phyloP scores from a whole-genome alignment of 2,113 vertebrate species.

The Apeltes quadracus region DNA sequence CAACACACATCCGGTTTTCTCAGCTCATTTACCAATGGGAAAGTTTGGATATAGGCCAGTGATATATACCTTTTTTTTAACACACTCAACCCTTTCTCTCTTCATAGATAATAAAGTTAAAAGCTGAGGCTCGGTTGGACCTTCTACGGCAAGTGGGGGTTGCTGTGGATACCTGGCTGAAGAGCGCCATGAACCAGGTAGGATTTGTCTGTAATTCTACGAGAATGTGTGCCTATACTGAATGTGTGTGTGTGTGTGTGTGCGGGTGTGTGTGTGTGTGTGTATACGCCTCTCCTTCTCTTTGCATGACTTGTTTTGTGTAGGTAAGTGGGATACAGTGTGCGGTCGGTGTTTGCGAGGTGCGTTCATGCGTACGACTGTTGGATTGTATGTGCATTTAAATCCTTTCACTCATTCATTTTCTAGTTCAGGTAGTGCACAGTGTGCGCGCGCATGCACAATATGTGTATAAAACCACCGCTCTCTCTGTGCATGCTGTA shows the following conservation, averaged over 20 bases:
- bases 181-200: slow-evolving; percentile 96
- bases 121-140: slow-evolving; percentile 94
- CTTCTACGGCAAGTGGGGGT: slow-evolving; percentile 96
- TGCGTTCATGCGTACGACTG: not conserved
- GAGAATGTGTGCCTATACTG: not conserved
- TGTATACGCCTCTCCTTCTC: not conserved
- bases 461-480: slow-evolving; percentile 35
- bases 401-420: slow-evolving; percentile 15
- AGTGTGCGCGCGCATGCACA: slow-evolving; percentile 2
- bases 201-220: slow-evolving; percentile 17
- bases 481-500: slow-evolving; percentile 85
- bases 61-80: not conserved
- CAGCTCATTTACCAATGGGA: slow-evolving; percentile 16
- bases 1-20: slow-evolving; percentile 13
- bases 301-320: slow-evolving; percentile 20
- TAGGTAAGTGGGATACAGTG: not conserved
- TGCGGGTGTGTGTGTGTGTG: slow-evolving; percentile 7
- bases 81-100: not conserved
- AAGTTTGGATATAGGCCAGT: not conserved
- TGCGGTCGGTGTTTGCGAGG: not conserved
- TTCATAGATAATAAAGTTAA: slow-evolving; percentile 91
- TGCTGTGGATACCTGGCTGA: slow-evolving; percentile 95
- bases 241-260: slow-evolving; percentile 6
- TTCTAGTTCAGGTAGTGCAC: not conserved
- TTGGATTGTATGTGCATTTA: not conserved